Evolutionary conservation across 2,888 invertebrate genomes (phyloP).

Genomic region (Ectobius pallidus): DNA sequence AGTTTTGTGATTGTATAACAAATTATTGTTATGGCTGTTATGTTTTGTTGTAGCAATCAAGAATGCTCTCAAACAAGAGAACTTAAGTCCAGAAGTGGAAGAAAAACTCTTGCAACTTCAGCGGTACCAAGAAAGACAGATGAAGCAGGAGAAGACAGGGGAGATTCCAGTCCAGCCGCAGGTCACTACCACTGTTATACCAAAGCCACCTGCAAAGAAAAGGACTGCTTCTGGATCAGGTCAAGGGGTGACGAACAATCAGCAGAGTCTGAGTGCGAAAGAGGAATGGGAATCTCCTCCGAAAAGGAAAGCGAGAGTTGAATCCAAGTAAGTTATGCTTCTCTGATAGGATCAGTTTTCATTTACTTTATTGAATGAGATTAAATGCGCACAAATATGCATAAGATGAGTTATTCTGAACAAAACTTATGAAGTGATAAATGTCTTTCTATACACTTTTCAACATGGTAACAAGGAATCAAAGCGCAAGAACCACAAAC

Average conservation of each 20-base stretch:
- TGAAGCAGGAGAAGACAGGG: slow-evolving; percentile 62
- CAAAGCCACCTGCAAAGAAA: slow-evolving; percentile 48
- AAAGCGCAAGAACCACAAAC: no score
- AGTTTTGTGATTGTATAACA: no score
- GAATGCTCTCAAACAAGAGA: slow-evolving; percentile 90
- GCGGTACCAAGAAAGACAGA: slow-evolving; percentile 80
- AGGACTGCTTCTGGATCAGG: slow-evolving; percentile 46
- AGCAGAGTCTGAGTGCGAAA: slow-evolving; percentile 18
- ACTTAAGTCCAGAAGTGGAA: slow-evolving; percentile 89
- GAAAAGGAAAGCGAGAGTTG: slow-evolving; percentile 41
- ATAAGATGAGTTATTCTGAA: no score
- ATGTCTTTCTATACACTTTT: no score
- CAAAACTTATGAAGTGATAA: no score
- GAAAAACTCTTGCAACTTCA: slow-evolving; percentile 89
- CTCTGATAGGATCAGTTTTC: no score
- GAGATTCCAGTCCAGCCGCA: slow-evolving; percentile 10
- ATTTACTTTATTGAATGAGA: neutral
- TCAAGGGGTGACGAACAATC: neutral
- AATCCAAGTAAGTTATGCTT: slow-evolving; percentile 45
- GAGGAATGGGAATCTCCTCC: slow-evolving; percentile 38
- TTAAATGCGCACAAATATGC: no score
- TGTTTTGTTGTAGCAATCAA: slow-evolving; percentile 72
- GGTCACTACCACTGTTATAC: neutral
- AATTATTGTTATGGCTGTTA: no score
- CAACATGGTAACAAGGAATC: no score